Base-by-base conservation (phyloP, 2,888 invertebrate genomes). In the Drosophila prolongata region DNA sequence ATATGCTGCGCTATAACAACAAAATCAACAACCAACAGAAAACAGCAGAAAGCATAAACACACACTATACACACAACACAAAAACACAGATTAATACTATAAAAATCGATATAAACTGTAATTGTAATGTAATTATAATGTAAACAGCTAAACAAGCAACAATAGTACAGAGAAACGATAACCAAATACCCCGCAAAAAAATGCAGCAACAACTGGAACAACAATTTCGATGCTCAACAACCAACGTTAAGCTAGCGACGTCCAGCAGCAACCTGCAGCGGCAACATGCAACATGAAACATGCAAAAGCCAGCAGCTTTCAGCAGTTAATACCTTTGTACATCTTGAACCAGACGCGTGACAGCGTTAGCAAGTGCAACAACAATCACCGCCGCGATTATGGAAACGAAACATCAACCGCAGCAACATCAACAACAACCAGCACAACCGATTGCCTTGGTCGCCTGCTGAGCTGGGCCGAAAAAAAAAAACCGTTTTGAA, bases 131-230 rank as follows among this genome's bases (percentile, higher is more conserved):
- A 85, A 85, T 72, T 75, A 78, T 86, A 75, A 82, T 79, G 71
- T 65, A 56, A 81, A 77, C 72, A 77, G 47, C 52, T 9, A 60
- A 59, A 71, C 69, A 66, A 49, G 79, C 54, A 82, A 76, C 89
- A 88, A 82, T 76, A 83, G 76, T 80, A 83, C 87, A 75, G 73
- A 86, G 69, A 86, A 88, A 76, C 74, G 43, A 77, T 69, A 84
- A 88, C 80, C 78, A 88, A 88, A 78, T 70, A 78, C 75, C 77
- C 75, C 75, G 76, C 80, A 66, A 55, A 80, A 77, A 53, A 60
- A 11, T 34, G 65, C 57, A 77, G 46, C 70, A 60, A 52, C 52
- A 79, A 68, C 55, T 54, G 66, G 49, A 71, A 52, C 42, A 67
- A 55, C 46, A 61, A 66, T 38, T 50, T 54, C 65, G 50, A 56